A percentile compares a stretch with the other conserved stretches of the same genome.
These are phyloP conservation scores for Orycteropus afer DNA, from an alignment of 2,113 vertebrate genomes.

Conservation along the genomic window DNA sequence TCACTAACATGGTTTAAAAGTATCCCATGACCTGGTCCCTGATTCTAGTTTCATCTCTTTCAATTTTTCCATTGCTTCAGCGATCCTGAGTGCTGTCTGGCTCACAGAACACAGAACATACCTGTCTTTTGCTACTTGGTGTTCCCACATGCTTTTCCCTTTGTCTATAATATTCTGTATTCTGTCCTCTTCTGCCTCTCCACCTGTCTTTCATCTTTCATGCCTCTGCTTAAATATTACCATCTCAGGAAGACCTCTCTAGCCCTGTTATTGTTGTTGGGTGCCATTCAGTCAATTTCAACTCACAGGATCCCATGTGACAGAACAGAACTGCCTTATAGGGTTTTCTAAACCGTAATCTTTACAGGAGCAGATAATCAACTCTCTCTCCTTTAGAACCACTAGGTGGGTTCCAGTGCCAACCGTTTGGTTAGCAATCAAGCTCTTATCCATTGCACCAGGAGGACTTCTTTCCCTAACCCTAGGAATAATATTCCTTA, in stretches of 20 bases:
- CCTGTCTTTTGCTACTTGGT: background rate
- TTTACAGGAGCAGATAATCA: no score
- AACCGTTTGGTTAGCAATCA: no score
- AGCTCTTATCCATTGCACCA: no score
- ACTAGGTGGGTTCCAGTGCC: no score
- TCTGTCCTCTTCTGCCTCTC: background rate
- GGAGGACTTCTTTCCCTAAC: no score
- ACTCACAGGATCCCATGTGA: no score
- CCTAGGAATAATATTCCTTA: no score
- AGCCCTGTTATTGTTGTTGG: background rate
- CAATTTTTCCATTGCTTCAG: background rate
- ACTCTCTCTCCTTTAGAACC: no score
- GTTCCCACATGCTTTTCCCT: background rate
- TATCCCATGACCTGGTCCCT: background rate
- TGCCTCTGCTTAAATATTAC: background rate
- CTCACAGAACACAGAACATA: background rate
- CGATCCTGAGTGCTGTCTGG: background rate
- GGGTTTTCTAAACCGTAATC: no score
- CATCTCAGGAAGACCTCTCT: background rate
- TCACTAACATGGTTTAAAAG: background rate
- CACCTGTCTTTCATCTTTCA: background rate
- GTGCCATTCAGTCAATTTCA: no score
- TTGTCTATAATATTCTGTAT: background rate
- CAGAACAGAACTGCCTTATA: no score
- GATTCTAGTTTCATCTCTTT: background rate